Evolutionary conservation across 2,113 vertebrate genomes (phyloP).

Genomic region (Brienomyrus longianalis): DNA sequence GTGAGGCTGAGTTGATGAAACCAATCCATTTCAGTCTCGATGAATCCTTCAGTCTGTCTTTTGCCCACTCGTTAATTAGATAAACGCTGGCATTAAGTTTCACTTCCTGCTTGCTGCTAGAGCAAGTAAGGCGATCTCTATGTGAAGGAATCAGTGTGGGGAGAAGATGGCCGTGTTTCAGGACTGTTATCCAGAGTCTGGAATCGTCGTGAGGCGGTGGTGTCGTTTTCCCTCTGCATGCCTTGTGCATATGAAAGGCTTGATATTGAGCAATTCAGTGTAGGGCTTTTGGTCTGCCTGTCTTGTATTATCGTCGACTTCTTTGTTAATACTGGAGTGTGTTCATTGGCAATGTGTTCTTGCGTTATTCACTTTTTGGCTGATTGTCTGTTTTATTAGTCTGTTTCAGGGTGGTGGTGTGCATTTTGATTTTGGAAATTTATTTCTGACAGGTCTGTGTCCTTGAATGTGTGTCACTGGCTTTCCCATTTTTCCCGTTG

Average conservation of each 20-base stretch:
- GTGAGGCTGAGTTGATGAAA: background rate
- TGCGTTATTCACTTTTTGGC: background rate
- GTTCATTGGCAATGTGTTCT: background rate
- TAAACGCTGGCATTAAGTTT: background rate
- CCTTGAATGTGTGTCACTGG: background rate
- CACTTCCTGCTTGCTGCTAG: background rate
- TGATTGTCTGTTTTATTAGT: background rate
- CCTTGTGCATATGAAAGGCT: background rate
- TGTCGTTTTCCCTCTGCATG: background rate
- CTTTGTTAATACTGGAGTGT: background rate
- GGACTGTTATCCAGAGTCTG: no score
- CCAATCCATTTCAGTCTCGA: background rate
- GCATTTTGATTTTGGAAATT: background rate
- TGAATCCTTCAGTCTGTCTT: conserved; percentile 3
- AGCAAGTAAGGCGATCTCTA: conserved; percentile 6
- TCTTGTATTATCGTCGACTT: background rate
- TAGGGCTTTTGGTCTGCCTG: background rate
- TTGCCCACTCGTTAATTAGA: conserved; percentile 1
- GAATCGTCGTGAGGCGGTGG: background rate
- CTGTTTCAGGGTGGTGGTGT: background rate
- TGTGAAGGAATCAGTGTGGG: background rate
- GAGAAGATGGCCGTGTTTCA: background rate
- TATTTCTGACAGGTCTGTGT: background rate
- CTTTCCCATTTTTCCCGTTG: background rate
- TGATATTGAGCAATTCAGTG: background rate